These are phyloP conservation scores for Tichodroma muraria DNA, from an alignment of 2,113 vertebrate genomes.

Conservation along the genomic window DNA sequence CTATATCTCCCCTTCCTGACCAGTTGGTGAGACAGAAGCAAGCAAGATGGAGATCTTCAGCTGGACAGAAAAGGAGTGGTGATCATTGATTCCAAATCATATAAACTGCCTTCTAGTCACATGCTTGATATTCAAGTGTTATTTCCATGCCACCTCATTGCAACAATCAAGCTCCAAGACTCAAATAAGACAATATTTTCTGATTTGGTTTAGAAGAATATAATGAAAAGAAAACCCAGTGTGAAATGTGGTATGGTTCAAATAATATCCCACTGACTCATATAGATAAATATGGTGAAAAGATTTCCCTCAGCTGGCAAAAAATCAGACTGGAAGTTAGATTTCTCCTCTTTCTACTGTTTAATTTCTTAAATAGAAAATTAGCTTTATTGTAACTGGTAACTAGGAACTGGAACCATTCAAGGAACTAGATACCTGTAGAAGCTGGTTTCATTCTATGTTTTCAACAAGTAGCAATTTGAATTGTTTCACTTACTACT, in stretches of 20 bases:
- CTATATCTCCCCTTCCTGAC: not conserved
- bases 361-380: not conserved
- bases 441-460: not conserved
- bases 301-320: not conserved
- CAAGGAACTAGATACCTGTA: not conserved
- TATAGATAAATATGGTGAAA: not conserved
- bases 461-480: not conserved
- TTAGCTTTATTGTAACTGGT: not conserved
- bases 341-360: not conserved
- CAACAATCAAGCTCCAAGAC: not conserved
- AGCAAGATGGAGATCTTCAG: not conserved
- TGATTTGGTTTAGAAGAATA: not conserved
- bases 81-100: not conserved
- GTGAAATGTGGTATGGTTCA: not conserved
- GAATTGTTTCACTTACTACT: not conserved
- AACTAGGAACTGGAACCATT: not conserved
- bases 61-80: not conserved
- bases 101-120: not conserved
- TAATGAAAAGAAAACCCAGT: not conserved
- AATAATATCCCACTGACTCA: not conserved
- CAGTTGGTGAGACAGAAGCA: not conserved
- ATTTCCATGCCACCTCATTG: not conserved
- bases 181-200: not conserved
- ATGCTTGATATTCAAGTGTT: fast-evolving
- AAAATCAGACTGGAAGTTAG: not conserved